Percentiles rank a stretch among this genome's conserved stretches.
These are phyloP conservation scores for Odontophorus gujanensis DNA, from an alignment of 2,113 vertebrate genomes.

Conservation along the genomic window DNA sequence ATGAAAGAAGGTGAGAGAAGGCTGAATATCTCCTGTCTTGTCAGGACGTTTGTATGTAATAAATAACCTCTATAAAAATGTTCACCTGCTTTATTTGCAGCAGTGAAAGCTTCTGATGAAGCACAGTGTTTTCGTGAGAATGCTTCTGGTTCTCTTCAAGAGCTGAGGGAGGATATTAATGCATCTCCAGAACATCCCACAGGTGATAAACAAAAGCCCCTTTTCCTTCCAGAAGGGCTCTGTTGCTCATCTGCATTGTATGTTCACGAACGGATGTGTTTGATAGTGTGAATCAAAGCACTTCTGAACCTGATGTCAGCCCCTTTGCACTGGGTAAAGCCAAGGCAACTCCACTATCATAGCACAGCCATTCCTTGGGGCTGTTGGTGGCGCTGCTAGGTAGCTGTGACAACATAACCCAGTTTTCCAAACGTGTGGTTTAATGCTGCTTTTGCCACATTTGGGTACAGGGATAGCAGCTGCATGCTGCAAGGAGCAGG, in stretches of 20 bases:
- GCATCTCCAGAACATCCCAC: neutral
- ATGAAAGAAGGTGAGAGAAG: neutral
- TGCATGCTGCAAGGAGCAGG: neutral
- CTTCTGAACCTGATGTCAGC: neutral
- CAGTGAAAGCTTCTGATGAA: neutral
- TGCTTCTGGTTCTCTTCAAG: neutral
- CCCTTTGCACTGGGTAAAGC: neutral
- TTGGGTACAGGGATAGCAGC: neutral
- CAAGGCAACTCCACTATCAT: neutral
- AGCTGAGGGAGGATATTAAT: neutral
- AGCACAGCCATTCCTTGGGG: neutral
- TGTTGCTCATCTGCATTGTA: neutral
- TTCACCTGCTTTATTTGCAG: neutral
- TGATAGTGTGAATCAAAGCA: neutral
- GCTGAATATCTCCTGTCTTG: neutral
- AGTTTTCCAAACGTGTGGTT: neutral
- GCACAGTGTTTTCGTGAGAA: neutral
- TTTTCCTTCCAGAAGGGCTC: constrained; percentile 9
- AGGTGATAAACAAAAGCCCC: neutral
- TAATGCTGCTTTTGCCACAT: accelerated
- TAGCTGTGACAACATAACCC: neutral
- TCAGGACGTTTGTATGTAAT: neutral
- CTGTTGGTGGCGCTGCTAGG: neutral
- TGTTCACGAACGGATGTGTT: neutral
- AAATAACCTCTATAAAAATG: neutral